A percentile compares a stretch with the other conserved stretches of the same genome.
These are phyloP conservation scores for Hemaris fuciformis DNA, from an alignment of 2,888 invertebrate species.

Conservation along the genomic window DNA sequence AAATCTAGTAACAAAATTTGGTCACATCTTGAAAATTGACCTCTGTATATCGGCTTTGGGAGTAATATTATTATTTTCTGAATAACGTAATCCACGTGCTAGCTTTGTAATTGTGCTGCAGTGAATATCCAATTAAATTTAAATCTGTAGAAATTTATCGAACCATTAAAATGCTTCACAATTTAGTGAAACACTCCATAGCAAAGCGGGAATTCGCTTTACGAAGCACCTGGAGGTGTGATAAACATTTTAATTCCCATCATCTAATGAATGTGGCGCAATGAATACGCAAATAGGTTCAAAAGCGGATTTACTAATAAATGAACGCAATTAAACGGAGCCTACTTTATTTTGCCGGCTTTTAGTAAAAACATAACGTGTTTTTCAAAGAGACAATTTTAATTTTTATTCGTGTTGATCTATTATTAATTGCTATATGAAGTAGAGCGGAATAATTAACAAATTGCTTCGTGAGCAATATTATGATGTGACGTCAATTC, in stretches of 20 bases:
- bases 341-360: background rate
- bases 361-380: background rate
- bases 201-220: background rate
- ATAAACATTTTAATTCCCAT: background rate
- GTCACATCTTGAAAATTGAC: no score
- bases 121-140: no score
- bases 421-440: background rate
- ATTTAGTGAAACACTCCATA: background rate
- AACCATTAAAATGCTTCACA: background rate
- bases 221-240: background rate
- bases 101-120: no score
- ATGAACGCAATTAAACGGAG: background rate
- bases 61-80: no score
- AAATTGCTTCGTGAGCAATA: slow-evolving; percentile 4
- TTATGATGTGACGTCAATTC: background rate
- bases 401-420: background rate
- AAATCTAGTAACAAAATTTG: no score
- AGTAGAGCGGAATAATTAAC: background rate
- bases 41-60: no score
- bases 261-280: background rate
- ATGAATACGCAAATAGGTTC: background rate
- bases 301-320: background rate
- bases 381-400: background rate
- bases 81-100: no score
- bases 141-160: background rate